Conservation (phyloP, 2,888 invertebrate genomes). For the Drosophila diplacantha region DNA sequence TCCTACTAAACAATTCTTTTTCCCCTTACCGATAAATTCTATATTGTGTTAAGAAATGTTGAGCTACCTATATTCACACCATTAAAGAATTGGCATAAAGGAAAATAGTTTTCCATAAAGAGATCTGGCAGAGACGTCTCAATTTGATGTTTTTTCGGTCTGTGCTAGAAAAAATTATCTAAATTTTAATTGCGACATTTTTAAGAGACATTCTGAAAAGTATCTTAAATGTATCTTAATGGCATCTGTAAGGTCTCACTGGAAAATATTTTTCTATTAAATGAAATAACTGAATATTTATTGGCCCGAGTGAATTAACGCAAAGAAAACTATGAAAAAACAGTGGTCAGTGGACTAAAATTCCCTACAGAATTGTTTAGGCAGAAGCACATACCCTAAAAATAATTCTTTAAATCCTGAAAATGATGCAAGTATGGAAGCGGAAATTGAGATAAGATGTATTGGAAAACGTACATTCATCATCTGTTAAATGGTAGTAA, state of each 20-base stretch:
- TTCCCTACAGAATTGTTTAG: too few relatives aligned
- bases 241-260: background rate
- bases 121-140: background rate
- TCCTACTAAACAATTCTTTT: slow-evolving; percentile 3
- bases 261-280: too few relatives aligned
- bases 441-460: background rate
- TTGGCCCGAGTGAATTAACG: background rate
- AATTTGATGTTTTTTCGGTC: slow-evolving; percentile 1
- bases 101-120: too few relatives aligned
- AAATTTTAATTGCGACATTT: background rate
- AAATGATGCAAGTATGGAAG: background rate
- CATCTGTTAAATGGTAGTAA: slow-evolving; percentile 77
- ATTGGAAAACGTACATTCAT: slow-evolving; percentile 76
- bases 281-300: too few relatives aligned
- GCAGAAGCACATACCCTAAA: too few relatives aligned
- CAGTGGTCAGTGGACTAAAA: too few relatives aligned
- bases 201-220: background rate
- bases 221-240: background rate
- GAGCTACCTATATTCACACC: slow-evolving; percentile 44
- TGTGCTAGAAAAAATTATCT: background rate
- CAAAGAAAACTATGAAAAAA: background rate
- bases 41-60: slow-evolving; percentile 1
- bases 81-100: background rate
- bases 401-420: background rate
- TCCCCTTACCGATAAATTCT: slow-evolving; percentile 9